Evolutionary conservation across 2,797 vertebrate species (phyloP).

Genomic region (Acipenser ruthenus): DNA sequence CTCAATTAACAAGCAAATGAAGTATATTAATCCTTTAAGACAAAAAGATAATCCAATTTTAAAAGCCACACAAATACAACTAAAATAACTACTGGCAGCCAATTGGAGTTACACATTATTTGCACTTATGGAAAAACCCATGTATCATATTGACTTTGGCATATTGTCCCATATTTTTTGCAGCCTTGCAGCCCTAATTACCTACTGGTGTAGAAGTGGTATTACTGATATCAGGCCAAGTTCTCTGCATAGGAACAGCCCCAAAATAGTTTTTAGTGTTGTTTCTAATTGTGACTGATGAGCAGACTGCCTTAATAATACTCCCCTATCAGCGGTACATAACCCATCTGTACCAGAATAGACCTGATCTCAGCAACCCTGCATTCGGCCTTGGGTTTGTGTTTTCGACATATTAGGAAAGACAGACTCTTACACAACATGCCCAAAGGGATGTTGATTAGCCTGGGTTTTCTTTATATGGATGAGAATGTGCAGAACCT

Average conservation of each 20-base stretch:
- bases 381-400: conserved; percentile 44
- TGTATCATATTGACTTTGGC: conserved; percentile 42
- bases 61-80: too few relatives aligned
- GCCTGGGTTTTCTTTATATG: conserved; percentile 9
- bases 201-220: conserved; percentile 28
- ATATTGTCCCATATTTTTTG: conserved; percentile 64
- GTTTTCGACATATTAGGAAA: conserved; percentile 78
- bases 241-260: conserved; percentile 70
- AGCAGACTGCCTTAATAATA: conserved; percentile 79
- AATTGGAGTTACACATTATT: conserved; percentile 17
- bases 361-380: conserved; percentile 71
- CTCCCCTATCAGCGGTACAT: conserved; percentile 70
- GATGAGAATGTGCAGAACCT: neutral
- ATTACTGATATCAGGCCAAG: conserved; percentile 52
- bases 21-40: too few relatives aligned
- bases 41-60: too few relatives aligned
- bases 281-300: conserved; percentile 84
- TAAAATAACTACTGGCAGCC: too few relatives aligned
- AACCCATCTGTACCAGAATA: conserved; percentile 78
- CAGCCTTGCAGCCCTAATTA: conserved; percentile 36
- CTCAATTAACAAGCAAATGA: too few relatives aligned
- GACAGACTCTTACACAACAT: conserved; percentile 27
- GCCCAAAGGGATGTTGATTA: conserved; percentile 34
- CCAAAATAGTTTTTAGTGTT: conserved; percentile 72
- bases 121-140: conserved; percentile 40